phyloP scores from a whole-genome alignment of 2,797 vertebrate species.

The Antrozous pallidus region DNA sequence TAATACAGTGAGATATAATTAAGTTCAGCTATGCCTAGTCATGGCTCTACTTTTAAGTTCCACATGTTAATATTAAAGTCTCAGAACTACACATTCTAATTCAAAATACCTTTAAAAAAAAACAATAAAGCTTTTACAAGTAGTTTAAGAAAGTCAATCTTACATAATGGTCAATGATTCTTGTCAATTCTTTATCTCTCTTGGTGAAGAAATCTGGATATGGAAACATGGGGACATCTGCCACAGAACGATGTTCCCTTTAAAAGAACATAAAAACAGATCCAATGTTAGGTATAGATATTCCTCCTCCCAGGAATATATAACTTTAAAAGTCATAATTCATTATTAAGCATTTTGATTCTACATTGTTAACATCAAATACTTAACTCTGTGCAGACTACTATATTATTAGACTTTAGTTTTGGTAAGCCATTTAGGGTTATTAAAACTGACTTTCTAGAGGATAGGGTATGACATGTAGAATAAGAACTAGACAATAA shows the following conservation, averaged over 20 bases:
- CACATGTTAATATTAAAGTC: not conserved
- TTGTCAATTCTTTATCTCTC: slow-evolving; percentile 61
- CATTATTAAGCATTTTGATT: not conserved
- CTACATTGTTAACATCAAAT: not conserved
- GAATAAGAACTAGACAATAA: not conserved
- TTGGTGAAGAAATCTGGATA: slow-evolving; percentile 67
- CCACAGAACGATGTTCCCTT: slow-evolving; percentile 68
- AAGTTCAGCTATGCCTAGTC: not conserved
- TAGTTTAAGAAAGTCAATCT: not conserved
- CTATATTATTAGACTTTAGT: not conserved
- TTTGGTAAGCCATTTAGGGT: not conserved
- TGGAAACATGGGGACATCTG: slow-evolving; percentile 38
- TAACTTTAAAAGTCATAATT: not conserved
- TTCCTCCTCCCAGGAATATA: not conserved
- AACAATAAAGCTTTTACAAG: not conserved
- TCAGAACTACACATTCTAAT: not conserved
- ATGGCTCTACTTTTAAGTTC: not conserved
- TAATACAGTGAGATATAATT: not conserved
- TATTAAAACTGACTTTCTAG: not conserved
- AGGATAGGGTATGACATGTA: not conserved
- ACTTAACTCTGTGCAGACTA: not conserved
- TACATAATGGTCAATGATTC: slow-evolving; percentile 75
- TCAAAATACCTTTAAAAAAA: not conserved
- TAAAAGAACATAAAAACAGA: slow-evolving; percentile 51
- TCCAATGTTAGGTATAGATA: not conserved